Evolutionary conservation across 2,113 vertebrate species (phyloP), one percentile per base, ranked within the genome.

Genomic region (Chlorodrepanis virens): DNA sequence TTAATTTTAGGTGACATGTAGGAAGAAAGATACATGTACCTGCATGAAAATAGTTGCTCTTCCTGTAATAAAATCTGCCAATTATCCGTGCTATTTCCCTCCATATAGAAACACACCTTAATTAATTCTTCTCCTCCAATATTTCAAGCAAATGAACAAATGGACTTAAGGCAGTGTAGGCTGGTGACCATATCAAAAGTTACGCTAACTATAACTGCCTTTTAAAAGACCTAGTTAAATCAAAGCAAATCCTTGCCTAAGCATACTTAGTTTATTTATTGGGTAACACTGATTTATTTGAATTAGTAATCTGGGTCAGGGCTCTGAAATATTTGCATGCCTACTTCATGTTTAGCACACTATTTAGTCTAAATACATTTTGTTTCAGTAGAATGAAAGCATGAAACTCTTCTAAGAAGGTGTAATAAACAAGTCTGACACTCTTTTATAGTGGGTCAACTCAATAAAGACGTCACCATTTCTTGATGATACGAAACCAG

Each of bases 341-440:
- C 49, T 89, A 74, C 24, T 95, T 87, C 70, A 72, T 57, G 49
- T 82, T 95, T 89, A 95, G 35, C 3, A 4, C 87, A 74, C 25
- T 89, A 84, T 87, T 97, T 91, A 94, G 74, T 89, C 89, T 93
- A 74, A 74, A 76, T 39, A 77, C 16, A 57, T 89, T 89, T 91
- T 82, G 31, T 4, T 96, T 95, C 65, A 83, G 45, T 76, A 72
- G 57, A 79, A 60, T 57, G 69, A 84, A 95, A 87, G 72, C 89
- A 92, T 28, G 8, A 91, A 96, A 72, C 53, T 77, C 56, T 83
- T 80, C 70, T 87, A 75, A 82, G 59, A 95, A 97, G 70, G 93
- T 94, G 93, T 75, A 79, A 87, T 92, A 93, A 94, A 95, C 89
- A 95, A 93, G 67, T 72, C 56, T 90, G 83, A 87, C 78, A 83